Base-by-base conservation (phyloP, 1,140 invertebrate genomes). In the Triops longicaudatus region DNA sequence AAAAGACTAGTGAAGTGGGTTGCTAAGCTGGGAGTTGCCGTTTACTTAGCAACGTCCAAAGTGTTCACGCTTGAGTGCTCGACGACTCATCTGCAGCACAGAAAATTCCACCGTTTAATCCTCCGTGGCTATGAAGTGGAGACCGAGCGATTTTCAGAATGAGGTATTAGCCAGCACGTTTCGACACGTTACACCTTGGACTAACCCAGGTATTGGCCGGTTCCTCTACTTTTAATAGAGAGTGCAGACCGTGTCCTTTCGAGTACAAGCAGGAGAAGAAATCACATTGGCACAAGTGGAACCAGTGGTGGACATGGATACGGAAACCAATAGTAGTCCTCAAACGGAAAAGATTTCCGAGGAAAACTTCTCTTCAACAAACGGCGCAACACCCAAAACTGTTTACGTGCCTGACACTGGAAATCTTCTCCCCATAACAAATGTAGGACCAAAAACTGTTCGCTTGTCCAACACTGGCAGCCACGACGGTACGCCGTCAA, bases 41-140 rank as follows among this genome's bases (percentile, higher is more conserved):
- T 63, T 63, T 63, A 63, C 50, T 63, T 63, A 63, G 50, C 50
- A 63, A 63, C 50, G 50, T 63, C 50, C 50, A 17, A 63, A 63
- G 50, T 63, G 50, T n/a, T 0, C 50, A 63, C 50, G 50, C 50
- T 63, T 63, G 14, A n/a, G 50, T 63, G 50, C 50, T 63, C 14
- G 6, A 63, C n/a, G 50, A 63, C 50, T n/a, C 50, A 63, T 63
- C 50, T n/a, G 0, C 14, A 3, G 17, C 10, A 22, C 50, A n/a
- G 14, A n/a, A 63, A 17, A 63, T 22, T 63, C 22, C 22, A 63
- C n/a, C 6, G 3, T 22, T 17, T 63, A 9, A 63, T n/a, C 14
- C 17, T 22, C 50, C 14, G 10, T 63, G 50, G 50, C 50, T 63
- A 63, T 63, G 50, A 63, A 63, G 50, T 63, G 50, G 50, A 5